Base-by-base conservation (phyloP, 2,888 invertebrate species). In the Hypolimnas misippus region DNA sequence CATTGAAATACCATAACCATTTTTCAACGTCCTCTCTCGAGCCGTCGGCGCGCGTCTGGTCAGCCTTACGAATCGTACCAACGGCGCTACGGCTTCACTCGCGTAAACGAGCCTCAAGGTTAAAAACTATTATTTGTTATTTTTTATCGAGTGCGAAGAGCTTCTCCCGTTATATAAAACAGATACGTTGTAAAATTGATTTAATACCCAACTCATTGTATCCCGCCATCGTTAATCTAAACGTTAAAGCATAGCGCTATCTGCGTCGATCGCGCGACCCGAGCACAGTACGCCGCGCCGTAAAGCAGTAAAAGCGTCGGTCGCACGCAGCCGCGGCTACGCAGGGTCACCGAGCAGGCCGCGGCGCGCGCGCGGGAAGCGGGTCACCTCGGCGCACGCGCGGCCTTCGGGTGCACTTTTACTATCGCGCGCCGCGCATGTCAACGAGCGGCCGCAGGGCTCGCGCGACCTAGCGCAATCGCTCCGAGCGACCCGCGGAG, bases 391-490 rank as follows among this genome's bases (percentile, higher is more conserved):
- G 16, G 12, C 14, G 25, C 16, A 38, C 25, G 35, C 8, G 38
- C 54, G 55, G 40, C 60, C 60, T 59, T 61, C 60, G n/a, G n/a
- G 52, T 21, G 38, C 61, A 61, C 60, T 54, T 29, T 55, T 31
- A 61, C 61, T 61, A 55, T 61, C 55, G 50, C 21, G 16, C 10
- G 44, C 42, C 38, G 14, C 25, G 56, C 50, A 61, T 61, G 6
- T 16, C 51, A 42, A 61, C 38, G 53, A 56, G 33, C 33, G 35
- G 35, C 19, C 17, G 14, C 0, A 8, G 33, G 33, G 0, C 33
- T 6, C 33, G 8, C 33, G 33, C 33, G 33, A 33, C 33, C 33
- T 33, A 46, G 25, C 46, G 21, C 21, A 46, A 25, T 46, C 33
- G 10, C 7, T 12, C 10, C 7, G 8, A 8, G 1, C 31, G 31